phyloP scores from a whole-genome alignment of 2,113 vertebrate species.

The Tychaedon coryphoeus region DNA sequence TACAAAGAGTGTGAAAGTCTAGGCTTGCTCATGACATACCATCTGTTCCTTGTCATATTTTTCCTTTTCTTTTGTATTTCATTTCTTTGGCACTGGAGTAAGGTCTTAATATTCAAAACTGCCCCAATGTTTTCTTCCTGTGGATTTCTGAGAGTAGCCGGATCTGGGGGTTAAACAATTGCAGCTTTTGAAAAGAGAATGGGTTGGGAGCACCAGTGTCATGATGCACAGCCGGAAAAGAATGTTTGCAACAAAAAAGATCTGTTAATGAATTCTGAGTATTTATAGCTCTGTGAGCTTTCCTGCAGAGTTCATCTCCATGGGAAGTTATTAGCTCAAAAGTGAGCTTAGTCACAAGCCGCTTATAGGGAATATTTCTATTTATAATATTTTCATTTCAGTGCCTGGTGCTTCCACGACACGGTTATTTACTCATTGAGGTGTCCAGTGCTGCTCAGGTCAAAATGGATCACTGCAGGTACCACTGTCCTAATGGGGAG shows the following conservation, averaged over 20 bases:
- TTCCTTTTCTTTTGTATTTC: neutral
- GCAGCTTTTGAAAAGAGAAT: conserved; percentile 43
- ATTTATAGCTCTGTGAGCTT: conserved; percentile 63
- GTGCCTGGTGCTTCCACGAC: neutral
- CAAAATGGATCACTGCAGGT: neutral
- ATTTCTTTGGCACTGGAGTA: neutral
- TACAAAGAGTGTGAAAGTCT: neutral
- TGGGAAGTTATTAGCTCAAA: conserved; percentile 64
- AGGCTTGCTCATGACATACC: neutral
- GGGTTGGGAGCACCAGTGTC: conserved; percentile 25
- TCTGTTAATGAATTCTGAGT: conserved; percentile 63
- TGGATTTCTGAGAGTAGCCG: neutral
- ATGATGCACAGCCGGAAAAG: conserved; percentile 47
- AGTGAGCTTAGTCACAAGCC: conserved; percentile 56
- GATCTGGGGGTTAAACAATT: conserved; percentile 46
- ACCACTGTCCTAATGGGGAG: neutral
- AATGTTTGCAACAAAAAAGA: conserved; percentile 46
- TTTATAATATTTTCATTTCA: conserved; percentile 36
- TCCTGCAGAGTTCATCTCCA: conserved; percentile 53
- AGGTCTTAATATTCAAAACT: neutral
- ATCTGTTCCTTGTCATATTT: neutral
- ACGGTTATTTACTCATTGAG: neutral
- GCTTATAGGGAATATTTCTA: conserved; percentile 54
- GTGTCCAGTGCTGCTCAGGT: neutral
- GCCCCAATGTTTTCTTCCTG: conserved; percentile 47